A percentile compares a stretch with the other conserved stretches of the same genome.
phyloP scores from a whole-genome alignment of 2,797 vertebrate genomes.

The Octomys mimax region DNA sequence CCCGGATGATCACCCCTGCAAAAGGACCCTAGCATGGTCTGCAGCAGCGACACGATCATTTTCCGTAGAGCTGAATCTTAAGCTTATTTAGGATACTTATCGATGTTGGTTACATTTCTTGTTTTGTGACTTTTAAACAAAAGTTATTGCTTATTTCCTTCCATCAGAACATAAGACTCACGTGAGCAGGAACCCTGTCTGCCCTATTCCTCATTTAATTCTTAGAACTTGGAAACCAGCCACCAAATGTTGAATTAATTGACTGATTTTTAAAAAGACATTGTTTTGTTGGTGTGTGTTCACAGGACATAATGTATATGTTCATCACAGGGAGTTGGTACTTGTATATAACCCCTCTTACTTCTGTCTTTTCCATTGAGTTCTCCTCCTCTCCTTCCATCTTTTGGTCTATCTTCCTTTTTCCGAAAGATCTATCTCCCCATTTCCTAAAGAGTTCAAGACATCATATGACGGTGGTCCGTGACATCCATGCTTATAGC shows the following conservation, averaged over 20 bases:
- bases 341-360: background rate
- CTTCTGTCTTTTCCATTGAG: background rate
- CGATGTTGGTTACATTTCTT: background rate
- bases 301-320: too few species aligned
- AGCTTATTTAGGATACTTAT: background rate
- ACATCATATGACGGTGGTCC: background rate
- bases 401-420: background rate
- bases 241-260: background rate
- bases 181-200: background rate
- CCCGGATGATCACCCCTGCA: background rate
- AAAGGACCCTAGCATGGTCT: background rate
- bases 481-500: background rate
- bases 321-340: background rate
- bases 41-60: background rate
- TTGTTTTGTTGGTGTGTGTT: background rate
- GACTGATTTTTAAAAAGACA: background rate
- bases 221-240: background rate
- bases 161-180: conserved; percentile 16
- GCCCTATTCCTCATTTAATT: background rate
- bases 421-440: background rate
- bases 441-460: background rate
- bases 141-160: conserved; percentile 1
- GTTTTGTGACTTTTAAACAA: background rate
- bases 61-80: background rate
- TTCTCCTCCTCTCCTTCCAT: background rate